Evolutionary conservation across 2,113 vertebrate genomes (phyloP).

Genomic region (Corythoichthys haematopterus): DNA sequence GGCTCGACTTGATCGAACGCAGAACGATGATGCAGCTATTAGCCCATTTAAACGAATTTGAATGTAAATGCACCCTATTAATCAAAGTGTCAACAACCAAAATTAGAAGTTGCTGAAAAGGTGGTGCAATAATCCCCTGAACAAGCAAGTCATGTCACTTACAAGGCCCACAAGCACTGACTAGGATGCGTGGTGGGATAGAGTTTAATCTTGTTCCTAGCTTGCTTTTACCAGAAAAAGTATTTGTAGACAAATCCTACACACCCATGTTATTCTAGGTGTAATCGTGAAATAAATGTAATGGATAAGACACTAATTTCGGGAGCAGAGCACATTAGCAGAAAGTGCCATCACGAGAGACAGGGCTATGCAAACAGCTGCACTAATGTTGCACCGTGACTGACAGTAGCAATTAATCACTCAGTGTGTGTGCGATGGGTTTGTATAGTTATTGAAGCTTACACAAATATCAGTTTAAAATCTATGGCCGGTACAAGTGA

Average conservation of each 20-base stretch:
- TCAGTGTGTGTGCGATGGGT: slow-evolving; percentile 40
- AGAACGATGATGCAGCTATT: slow-evolving; percentile 34
- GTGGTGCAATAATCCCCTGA: not conserved
- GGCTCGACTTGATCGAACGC: slow-evolving; percentile 46
- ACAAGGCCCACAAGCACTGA: not conserved
- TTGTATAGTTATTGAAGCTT: slow-evolving; percentile 49
- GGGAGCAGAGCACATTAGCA: slow-evolving; percentile 19
- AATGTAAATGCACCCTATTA: slow-evolving; percentile 26
- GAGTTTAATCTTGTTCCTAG: not conserved
- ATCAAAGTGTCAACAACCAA: slow-evolving; percentile 40
- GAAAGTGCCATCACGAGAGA: slow-evolving; percentile 16
- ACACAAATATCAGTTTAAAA: slow-evolving; percentile 44
- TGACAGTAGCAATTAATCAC: slow-evolving; percentile 64
- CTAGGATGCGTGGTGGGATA: not conserved
- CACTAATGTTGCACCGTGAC: slow-evolving; percentile 53
- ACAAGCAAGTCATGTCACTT: not conserved
- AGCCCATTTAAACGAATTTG: slow-evolving; percentile 28
- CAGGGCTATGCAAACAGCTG: slow-evolving; percentile 44
- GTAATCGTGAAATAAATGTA: not conserved
- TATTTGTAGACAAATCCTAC: not conserved
- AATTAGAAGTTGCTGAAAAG: slow-evolving; percentile 5
- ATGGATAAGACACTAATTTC: slow-evolving; percentile 5
- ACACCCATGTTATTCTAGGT: not conserved
- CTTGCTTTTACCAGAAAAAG: not conserved
- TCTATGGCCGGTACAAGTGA: slow-evolving; percentile 38